Conservation (phyloP, 2,797 vertebrate species). For the Microhierax caerulescens region DNA sequence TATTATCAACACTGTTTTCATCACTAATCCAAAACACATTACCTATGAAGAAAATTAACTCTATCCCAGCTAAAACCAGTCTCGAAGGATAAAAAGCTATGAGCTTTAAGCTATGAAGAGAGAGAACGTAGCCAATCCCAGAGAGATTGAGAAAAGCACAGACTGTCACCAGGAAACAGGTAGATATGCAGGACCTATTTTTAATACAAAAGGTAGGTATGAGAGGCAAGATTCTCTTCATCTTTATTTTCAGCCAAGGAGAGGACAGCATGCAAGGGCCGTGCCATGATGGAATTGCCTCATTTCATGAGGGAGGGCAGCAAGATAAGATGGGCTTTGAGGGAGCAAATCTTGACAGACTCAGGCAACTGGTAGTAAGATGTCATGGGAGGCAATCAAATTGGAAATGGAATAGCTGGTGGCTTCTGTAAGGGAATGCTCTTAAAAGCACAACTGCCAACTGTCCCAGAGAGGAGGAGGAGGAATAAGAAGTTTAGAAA, state of each 20-base stretch:
- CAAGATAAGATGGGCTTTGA: background rate
- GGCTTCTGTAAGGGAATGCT: background rate
- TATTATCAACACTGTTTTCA: background rate
- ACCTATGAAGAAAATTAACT: background rate
- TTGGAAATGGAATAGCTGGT: background rate
- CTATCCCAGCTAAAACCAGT: background rate
- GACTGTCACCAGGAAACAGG: background rate
- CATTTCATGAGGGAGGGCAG: background rate
- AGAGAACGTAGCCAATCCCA: background rate
- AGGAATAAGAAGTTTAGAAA: background rate
- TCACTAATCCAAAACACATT: background rate
- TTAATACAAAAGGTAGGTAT: background rate
- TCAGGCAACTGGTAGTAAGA: background rate
- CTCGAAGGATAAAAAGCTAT: background rate
- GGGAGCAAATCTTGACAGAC: background rate
- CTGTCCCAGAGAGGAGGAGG: background rate
- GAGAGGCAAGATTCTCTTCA: background rate
- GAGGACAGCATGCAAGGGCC: background rate
- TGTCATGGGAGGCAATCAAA: background rate
- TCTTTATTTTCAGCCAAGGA: background rate
- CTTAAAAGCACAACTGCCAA: background rate
- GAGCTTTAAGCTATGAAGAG: background rate
- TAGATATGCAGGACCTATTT: background rate
- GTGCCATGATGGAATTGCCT: background rate
- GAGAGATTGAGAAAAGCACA: background rate